These are phyloP conservation scores for Masnerella sp. DNA, from an alignment of 2,888 invertebrate genomes.

Conservation along the genomic window DNA sequence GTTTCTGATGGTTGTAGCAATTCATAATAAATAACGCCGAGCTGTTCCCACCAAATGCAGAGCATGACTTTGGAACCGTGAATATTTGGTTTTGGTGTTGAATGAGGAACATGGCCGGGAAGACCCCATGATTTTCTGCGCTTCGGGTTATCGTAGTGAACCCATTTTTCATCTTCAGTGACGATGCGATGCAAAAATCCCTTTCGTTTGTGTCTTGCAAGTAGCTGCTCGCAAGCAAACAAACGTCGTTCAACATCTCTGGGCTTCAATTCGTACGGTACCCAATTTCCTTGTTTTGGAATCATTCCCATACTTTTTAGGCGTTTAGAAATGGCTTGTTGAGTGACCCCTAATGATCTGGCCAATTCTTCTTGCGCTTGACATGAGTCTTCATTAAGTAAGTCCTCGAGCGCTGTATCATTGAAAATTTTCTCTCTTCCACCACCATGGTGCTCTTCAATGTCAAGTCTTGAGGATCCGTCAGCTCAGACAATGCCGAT, in stretches of 20 bases:
- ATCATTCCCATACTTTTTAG: not conserved
- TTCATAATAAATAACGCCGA: not conserved
- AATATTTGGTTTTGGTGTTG: not conserved
- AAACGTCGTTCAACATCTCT: not conserved
- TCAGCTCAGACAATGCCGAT: too few relatives aligned
- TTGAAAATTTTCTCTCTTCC: not conserved
- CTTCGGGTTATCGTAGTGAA: constrained; percentile 2
- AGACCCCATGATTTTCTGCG: not conserved
- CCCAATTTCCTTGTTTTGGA: constrained; percentile 1
- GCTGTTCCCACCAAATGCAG: not conserved
- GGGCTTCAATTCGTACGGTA: not conserved
- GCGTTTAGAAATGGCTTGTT: not conserved
- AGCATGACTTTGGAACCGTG: not conserved
- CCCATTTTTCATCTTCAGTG: constrained; percentile 35
- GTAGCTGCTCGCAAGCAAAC: not conserved
- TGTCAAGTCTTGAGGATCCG: too few relatives aligned
- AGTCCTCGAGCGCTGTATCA: not conserved
- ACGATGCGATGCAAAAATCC: constrained; percentile 8
- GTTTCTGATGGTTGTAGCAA: not conserved
- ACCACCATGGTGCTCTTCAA: not conserved
- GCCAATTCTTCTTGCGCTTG: not conserved
- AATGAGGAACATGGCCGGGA: not conserved
- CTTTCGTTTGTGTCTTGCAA: not conserved
- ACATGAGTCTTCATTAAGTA: not conserved
- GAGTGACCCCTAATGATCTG: not conserved